These are phyloP conservation scores for Amyelois transitella DNA, from an alignment of 1,140 invertebrate species.

Conservation along the genomic window DNA sequence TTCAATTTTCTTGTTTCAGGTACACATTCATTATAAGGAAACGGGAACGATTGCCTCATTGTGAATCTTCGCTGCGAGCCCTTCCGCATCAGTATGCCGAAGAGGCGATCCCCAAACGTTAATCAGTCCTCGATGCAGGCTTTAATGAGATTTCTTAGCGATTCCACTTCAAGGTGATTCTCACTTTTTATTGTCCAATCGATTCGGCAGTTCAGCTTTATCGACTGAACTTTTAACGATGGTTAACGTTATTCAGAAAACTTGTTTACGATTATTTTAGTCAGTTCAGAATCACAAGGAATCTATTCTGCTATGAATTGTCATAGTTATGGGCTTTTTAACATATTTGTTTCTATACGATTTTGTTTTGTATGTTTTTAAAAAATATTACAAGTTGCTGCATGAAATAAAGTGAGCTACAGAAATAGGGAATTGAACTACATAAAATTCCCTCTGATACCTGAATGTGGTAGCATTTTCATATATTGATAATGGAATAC, in stretches of 20 bases:
- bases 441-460: too few species aligned
- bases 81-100: background rate
- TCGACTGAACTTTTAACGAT: background rate
- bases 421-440: too few species aligned
- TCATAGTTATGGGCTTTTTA: too few species aligned
- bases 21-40: background rate
- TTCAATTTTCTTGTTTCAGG: too few species aligned
- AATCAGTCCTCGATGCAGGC: constrained; percentile 24
- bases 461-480: background rate
- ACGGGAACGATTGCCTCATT: constrained; percentile 1
- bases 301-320: too few species aligned
- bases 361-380: too few species aligned
- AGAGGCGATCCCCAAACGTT: constrained; percentile 9
- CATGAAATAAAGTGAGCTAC: too few species aligned
- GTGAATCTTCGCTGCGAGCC: background rate
- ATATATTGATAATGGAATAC: background rate
- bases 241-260: background rate
- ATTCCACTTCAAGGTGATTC: constrained; percentile 19
- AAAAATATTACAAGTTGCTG: too few species aligned
- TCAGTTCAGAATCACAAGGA: too few species aligned
- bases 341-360: too few species aligned
- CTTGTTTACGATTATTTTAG: background rate
- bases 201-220: constrained; percentile 1
- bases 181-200: constrained; percentile 15
- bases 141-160: constrained; percentile 31